phyloP scores from a whole-genome alignment of 2,888 invertebrate species.

The Phengaris arion region DNA sequence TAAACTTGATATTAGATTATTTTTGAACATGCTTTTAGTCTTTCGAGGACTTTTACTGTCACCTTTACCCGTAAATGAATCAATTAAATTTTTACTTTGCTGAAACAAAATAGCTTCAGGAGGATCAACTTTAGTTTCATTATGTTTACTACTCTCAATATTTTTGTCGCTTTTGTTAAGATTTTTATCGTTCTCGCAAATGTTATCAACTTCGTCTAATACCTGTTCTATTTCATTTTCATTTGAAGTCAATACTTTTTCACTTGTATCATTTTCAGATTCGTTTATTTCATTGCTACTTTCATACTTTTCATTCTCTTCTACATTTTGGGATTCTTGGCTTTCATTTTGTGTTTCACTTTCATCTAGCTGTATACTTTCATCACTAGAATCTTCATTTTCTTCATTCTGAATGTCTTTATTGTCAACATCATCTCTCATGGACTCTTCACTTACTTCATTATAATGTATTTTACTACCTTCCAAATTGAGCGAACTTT shows the following conservation, averaged over 20 bases:
- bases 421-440: neutral
- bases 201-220: conserved; percentile 31
- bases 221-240: conserved; percentile 33
- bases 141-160: conserved; percentile 42
- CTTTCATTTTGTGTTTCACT: conserved; percentile 33
- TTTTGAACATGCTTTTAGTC: conserved; percentile 53
- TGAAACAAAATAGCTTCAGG: conserved; percentile 55
- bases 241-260: conserved; percentile 34
- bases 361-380: conserved; percentile 29
- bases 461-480: neutral
- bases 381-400: conserved; percentile 28
- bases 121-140: conserved; percentile 43
- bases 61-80: conserved; percentile 47
- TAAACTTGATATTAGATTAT: conserved; percentile 49
- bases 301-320: conserved; percentile 33
- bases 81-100: conserved; percentile 44
- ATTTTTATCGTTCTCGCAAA: conserved; percentile 36
- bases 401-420: neutral
- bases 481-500: neutral
- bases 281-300: conserved; percentile 29
- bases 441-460: conserved; percentile 30
- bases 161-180: conserved; percentile 34
- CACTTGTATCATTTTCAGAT: conserved; percentile 37
- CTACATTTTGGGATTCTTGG: conserved; percentile 31
- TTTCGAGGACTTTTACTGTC: conserved; percentile 53